Conservation (phyloP, 2,888 invertebrate genomes). For the Tridacna crocea region DNA sequence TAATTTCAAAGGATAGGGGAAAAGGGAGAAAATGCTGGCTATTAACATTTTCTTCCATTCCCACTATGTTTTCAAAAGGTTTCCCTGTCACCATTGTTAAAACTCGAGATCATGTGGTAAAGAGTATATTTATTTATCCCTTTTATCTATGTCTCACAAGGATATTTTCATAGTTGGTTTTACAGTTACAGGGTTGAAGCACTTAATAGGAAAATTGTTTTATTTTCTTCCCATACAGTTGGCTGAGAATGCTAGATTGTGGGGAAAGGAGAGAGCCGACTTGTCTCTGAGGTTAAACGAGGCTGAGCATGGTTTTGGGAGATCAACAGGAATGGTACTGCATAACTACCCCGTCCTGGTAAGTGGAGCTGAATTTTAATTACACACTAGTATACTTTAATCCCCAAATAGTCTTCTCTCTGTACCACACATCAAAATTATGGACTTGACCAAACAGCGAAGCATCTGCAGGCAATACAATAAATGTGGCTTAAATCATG, state of each 20-base stretch:
- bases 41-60: background rate
- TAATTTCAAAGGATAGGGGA: background rate
- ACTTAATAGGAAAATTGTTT: too few relatives aligned
- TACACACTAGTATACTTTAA: background rate
- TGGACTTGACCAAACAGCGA: too few relatives aligned
- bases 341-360: constrained; percentile 77
- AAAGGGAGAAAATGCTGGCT: background rate
- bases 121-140: background rate
- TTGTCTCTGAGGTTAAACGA: constrained; percentile 78
- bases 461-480: too few relatives aligned
- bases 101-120: too few relatives aligned
- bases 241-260: constrained; percentile 79
- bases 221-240: constrained; percentile 65
- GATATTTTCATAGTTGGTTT: background rate
- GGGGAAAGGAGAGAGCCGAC: constrained; percentile 82
- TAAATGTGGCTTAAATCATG: too few relatives aligned
- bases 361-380: constrained; percentile 42
- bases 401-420: background rate
- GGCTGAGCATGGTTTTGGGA: constrained; percentile 79
- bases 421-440: background rate
- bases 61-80: background rate
- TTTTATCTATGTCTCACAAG: background rate
- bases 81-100: too few relatives aligned
- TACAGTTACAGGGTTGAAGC: too few relatives aligned
- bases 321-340: constrained; percentile 72